These are phyloP conservation scores for Teleiodes luculella DNA, from an alignment of 2,888 invertebrate species.

Conservation along the genomic window DNA sequence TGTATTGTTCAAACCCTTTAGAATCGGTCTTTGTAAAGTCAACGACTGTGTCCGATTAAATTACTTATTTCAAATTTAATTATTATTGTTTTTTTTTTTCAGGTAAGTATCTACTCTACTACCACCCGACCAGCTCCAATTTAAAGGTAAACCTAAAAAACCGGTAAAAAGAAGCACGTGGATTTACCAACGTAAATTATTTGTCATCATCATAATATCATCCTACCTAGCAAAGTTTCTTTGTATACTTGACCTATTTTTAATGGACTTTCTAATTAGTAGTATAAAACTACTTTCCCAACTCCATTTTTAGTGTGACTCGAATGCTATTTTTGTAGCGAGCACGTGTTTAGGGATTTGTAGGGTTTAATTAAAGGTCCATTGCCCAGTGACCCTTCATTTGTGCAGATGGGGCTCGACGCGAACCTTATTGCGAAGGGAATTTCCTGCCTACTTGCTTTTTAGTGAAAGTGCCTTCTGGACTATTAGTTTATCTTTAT, in stretches of 20 bases:
- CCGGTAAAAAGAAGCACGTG: no score
- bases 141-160: background rate
- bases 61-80: background rate
- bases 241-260: no score
- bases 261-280: background rate
- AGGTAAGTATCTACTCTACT: conserved; percentile 51
- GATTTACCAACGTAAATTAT: background rate
- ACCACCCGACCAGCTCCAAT: background rate
- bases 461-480: conserved; percentile 1
- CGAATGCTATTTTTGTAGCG: background rate
- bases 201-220: background rate
- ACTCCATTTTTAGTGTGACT: background rate
- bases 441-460: conserved; percentile 43
- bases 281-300: background rate
- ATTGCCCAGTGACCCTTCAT: conserved; percentile 64
- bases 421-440: conserved; percentile 62
- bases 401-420: conserved; percentile 59
- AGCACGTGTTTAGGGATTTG: conserved; percentile 49
- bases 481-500: background rate
- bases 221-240: no score
- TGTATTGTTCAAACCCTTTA: conserved; percentile 24
- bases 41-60: background rate
- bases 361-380: conserved; percentile 66
- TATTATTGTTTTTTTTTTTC: conserved; percentile 39
- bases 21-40: conserved; percentile 8